These are phyloP conservation scores for Rhinolophus sinicus DNA, from an alignment of 2,113 vertebrate genomes.

Conservation along the genomic window DNA sequence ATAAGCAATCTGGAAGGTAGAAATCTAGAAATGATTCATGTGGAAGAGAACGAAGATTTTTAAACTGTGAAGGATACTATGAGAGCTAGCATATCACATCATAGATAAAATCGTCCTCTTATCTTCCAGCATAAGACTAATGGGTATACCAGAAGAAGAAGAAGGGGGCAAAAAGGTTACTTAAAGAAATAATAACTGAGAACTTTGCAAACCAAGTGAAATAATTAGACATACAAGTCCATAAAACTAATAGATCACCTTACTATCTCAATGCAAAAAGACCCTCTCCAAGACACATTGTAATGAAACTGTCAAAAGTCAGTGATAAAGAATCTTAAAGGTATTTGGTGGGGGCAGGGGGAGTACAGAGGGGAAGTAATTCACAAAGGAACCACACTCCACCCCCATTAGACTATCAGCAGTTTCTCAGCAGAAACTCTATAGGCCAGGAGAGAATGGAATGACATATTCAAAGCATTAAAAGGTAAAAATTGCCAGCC, in stretches of 20 bases:
- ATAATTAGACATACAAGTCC: not conserved
- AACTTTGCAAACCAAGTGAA: not conserved
- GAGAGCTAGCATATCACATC: too few species aligned
- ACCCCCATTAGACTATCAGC: not conserved
- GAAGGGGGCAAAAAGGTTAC: not conserved
- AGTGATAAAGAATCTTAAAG: not conserved
- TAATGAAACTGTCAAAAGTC: not conserved
- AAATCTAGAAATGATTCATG: not conserved
- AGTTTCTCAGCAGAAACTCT: not conserved
- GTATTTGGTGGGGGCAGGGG: not conserved
- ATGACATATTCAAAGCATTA: not conserved
- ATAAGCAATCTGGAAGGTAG: not conserved
- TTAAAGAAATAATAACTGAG: not conserved
- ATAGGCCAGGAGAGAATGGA: not conserved
- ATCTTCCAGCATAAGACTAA: not conserved
- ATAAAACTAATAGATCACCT: not conserved
- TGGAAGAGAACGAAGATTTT: not conserved
- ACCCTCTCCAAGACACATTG: not conserved
- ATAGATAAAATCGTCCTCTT: too few species aligned
- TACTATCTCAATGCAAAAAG: not conserved
- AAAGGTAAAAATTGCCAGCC: not conserved
- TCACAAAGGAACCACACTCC: not conserved
- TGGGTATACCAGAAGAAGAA: not conserved
- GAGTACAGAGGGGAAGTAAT: not conserved
- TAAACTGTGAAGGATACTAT: not conserved